Evolutionary conservation across 1,140 invertebrate species (phyloP).

Genomic region (Melitaea cinxia): DNA sequence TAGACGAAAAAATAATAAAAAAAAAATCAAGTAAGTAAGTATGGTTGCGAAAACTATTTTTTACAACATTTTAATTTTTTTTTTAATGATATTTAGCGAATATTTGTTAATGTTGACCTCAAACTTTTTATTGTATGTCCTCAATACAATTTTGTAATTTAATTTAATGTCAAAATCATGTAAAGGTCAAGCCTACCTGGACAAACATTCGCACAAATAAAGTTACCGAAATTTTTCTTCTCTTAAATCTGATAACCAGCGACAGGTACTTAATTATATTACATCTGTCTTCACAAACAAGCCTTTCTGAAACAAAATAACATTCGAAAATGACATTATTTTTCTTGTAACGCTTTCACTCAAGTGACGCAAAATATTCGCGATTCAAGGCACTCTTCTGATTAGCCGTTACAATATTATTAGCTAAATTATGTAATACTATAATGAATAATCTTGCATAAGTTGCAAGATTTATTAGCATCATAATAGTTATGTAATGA

Average conservation of each 20-base stretch:
- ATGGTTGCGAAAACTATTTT: not conserved
- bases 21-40: not conserved
- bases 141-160: slow-evolving; percentile 7
- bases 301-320: slow-evolving; percentile 8
- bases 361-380: slow-evolving; percentile 33
- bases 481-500: not conserved
- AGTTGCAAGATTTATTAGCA: not conserved
- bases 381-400: slow-evolving; percentile 16
- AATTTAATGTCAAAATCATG: slow-evolving; percentile 8
- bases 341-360: slow-evolving; percentile 38
- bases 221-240: slow-evolving; percentile 1
- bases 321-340: slow-evolving; percentile 26
- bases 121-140: not conserved
- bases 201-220: not conserved
- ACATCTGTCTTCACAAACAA: slow-evolving; percentile 8
- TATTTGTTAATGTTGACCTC: not conserved
- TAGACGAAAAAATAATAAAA: not conserved
- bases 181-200: slow-evolving; percentile 11
- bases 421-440: not conserved
- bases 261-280: slow-evolving; percentile 7
- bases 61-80: not conserved
- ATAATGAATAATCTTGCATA: not conserved
- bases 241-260: slow-evolving; percentile 1
- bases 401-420: slow-evolving; percentile 11
- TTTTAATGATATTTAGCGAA: not conserved